Evolutionary conservation across 2,888 invertebrate genomes (phyloP).

Genomic region (Heliothis peltigera): DNA sequence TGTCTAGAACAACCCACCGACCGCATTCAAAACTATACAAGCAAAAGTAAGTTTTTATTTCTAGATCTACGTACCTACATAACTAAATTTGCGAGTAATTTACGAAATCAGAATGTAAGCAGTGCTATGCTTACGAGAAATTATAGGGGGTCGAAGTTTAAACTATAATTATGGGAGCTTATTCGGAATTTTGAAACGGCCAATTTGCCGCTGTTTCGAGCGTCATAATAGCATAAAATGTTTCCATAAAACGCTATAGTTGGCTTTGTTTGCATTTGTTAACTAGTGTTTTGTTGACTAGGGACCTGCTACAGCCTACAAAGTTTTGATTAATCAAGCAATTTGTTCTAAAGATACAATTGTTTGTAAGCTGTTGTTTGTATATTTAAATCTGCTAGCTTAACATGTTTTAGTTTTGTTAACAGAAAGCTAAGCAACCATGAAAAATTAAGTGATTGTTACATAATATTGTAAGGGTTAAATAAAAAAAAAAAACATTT

Average conservation of each 20-base stretch:
- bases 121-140: constrained; percentile 60
- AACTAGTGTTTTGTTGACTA: constrained; percentile 37
- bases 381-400: not conserved
- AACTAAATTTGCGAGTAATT: constrained; percentile 33
- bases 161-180: constrained; percentile 70
- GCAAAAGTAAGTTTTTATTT: not conserved
- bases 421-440: no score
- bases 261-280: constrained; percentile 59
- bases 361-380: not conserved
- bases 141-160: constrained; percentile 65
- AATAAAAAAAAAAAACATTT: not conserved
- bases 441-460: not conserved
- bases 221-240: constrained; percentile 70
- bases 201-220: constrained; percentile 66
- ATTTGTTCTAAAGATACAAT: not conserved
- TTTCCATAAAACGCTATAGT: constrained; percentile 60
- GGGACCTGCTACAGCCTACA: constrained; percentile 21
- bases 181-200: constrained; percentile 67
- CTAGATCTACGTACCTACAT: not conserved
- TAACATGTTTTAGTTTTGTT: not conserved
- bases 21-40: not conserved
- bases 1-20: no score
- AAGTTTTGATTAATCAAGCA: constrained; percentile 14
- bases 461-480: not conserved
- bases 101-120: constrained; percentile 51